Base-by-base conservation (phyloP, 2,113 vertebrate species). In the Melanerpes aurifrons region DNA sequence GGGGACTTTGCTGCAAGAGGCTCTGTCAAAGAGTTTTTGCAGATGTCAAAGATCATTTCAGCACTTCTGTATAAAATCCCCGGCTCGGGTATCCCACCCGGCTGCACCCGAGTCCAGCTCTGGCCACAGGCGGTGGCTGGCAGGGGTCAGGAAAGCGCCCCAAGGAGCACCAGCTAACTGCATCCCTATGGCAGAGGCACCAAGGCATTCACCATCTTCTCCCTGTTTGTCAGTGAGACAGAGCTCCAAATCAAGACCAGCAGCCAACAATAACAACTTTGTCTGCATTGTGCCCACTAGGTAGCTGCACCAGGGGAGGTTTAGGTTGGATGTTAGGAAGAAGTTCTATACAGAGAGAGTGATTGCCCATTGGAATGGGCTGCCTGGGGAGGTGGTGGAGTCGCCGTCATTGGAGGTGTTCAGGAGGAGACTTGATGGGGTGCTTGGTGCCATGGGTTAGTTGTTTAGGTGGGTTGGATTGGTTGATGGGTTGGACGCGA, bases 1-100 rank as follows among this genome's bases (percentile, higher is more conserved):
- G 54, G 93, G 84, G 87, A 94, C 90, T 95, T 96, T 40, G 72
- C 88, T 92, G 80, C 59, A 87, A 93, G 69, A 90, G 25, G 37
- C n/a, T 62, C 88, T 91, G 78, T 71, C 82, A 89, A 84, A 93
- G 85, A 94, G 67, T 92, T 96, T 95, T 90, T 94, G 73, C 79
- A 68, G 67, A 70, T 53, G 50, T 63, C 92, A 82, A 89, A 94
- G 31, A 61, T 83, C 80, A 89, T 94, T 95, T 93, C 93, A 92
- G 40, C 15, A 18, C 12, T 79, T 91, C 67, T 19, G 8, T 79
- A 86, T 48, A 82, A 92, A 90, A 62, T 31, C 35, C 40, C 26
- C 0, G 0, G 45, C 35, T 40, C 56, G 56, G n/a, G 57, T 87
- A 67, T 73, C 76, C 69, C 48, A 75, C 18, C 37, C 9, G 29